Evolutionary conservation across 2,888 invertebrate genomes (phyloP).

Genomic region (Drosophila recens): DNA sequence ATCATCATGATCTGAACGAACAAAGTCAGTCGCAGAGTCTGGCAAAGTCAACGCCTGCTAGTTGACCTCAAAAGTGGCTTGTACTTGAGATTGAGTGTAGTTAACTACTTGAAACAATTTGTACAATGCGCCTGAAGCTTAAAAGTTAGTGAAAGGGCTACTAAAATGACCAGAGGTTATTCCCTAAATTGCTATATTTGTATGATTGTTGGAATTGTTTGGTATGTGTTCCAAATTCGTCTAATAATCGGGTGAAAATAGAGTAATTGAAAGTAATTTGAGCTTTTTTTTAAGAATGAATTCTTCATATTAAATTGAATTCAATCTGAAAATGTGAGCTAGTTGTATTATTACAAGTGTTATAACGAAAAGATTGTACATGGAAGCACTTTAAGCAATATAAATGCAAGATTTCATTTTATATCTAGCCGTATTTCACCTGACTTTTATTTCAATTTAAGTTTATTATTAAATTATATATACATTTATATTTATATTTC

Average conservation of each 20-base stretch:
- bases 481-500: too few species aligned
- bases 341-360: too few species aligned
- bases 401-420: too few species aligned
- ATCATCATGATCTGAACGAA: slow-evolving; percentile 27
- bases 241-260: neutral
- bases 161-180: slow-evolving; percentile 9
- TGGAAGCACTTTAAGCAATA: too few species aligned
- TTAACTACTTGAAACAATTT: slow-evolving; percentile 49
- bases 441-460: too few species aligned
- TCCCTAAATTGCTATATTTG: slow-evolving; percentile 4
- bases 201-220: neutral
- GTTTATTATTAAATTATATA: too few species aligned
- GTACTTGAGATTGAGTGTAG: slow-evolving; percentile 29
- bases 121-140: slow-evolving; percentile 27
- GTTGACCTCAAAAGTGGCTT: slow-evolving; percentile 58
- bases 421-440: too few species aligned
- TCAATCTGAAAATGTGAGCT: neutral
- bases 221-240: neutral
- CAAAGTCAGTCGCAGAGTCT: slow-evolving; percentile 4
- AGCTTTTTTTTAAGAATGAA: neutral
- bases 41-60: slow-evolving; percentile 48
- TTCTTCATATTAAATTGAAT: neutral
- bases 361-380: too few species aligned
- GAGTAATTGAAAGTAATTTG: neutral
- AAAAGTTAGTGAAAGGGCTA: slow-evolving; percentile 47